These are phyloP conservation scores for Pseudorhiza aurosa DNA, from an alignment of 30 jellyfish, hydroid and myxozoan species.

Conservation along the genomic window DNA sequence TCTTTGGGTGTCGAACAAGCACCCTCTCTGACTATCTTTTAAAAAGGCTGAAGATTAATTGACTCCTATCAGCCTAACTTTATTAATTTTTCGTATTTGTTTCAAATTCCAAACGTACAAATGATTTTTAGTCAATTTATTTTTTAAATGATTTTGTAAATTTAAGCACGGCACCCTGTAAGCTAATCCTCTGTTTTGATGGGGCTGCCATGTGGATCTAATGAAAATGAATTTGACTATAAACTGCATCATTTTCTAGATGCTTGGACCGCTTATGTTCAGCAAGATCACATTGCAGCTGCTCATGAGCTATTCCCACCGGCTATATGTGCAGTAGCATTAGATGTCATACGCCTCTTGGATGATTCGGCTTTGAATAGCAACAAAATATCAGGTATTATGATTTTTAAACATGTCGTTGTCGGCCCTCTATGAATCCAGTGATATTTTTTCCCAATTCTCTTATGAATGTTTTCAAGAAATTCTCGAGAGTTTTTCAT, in stretches of 20 bases:
- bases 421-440: too few species aligned
- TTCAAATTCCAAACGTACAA: too few species aligned
- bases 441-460: too few species aligned
- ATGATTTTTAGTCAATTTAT: too few species aligned
- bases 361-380: constrained; percentile 51
- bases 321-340: constrained; percentile 56
- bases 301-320: constrained; percentile 68
- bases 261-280: neutral
- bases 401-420: too few species aligned
- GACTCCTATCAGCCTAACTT: neutral
- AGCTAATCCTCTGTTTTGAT: too few species aligned
- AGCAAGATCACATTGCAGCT: neutral
- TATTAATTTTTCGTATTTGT: neutral
- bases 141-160: too few species aligned
- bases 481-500: too few species aligned
- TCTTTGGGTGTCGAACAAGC: constrained; percentile 1
- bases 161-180: too few species aligned
- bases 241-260: constrained; percentile 9
- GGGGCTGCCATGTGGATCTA: too few species aligned
- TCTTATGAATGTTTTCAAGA: too few species aligned
- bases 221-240: too few species aligned
- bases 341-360: constrained; percentile 60
- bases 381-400: constrained; percentile 39
- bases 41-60: neutral
- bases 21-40: neutral